Base-by-base conservation (phyloP, 2,113 vertebrate species). In the Morone chrysops region DNA sequence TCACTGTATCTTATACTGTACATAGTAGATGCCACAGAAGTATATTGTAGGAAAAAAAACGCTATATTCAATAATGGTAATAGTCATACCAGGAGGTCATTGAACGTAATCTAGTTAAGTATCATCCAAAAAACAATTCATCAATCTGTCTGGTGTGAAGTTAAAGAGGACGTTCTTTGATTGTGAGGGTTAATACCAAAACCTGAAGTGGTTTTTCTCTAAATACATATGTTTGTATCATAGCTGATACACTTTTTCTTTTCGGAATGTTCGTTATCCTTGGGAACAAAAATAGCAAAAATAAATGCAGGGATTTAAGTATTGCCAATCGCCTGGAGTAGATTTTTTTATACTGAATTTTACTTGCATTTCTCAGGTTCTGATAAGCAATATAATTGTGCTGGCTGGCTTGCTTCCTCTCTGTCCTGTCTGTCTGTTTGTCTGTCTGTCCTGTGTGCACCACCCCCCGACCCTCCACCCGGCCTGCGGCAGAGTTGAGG, bases 401-500 rank as follows among this genome's bases (percentile, higher is more conserved):
- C 18, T 38, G 45, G 16, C 43, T 45, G 10, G 43, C 65, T 53
- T 16, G 13, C 48, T 31, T 17, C 6, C 6, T 14, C 5, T 43
- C 18, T 43, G 61, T 12, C 18, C 10, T 41, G 38, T 6, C 68
- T 54, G 18, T 59, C 61, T 75, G 4, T 12, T 3, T 12, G n/a
- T 45, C 20, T 48, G n/a, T 48, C n/a, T 31, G 43, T 17, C 47
- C 57, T 36, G 13, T 70, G 25, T 50, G 22, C 78, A 71, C 0
- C 51, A 43, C 2, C 5, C 38, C 68, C 14, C 60, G 16, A 17
- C 17, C 69, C 57, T 67, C n/a, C 56, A 25, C 0, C 71, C 53
- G n/a, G 68, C 78, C 83, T 47, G 75, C 69, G 48, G 84, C 81
- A 14, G 41, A 47, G 43, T 59, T 41, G 51, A 66, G 56, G 68